Evolutionary conservation across 2,113 vertebrate species (phyloP).

Genomic region (Nesospiza acunhae): DNA sequence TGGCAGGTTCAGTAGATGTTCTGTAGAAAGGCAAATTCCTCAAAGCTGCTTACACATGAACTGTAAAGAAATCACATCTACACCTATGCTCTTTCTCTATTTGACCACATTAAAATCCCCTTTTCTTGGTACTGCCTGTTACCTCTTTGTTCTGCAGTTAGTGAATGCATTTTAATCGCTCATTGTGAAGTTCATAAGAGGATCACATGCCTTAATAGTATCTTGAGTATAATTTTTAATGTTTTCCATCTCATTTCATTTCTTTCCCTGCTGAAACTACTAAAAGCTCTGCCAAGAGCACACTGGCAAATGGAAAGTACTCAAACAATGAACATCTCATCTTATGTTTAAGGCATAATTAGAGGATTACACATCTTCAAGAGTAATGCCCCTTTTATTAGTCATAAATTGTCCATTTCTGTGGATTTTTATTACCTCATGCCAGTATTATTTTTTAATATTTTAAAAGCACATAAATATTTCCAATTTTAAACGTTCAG

Average conservation of each 20-base stretch:
- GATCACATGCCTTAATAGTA: not conserved
- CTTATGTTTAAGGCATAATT: constrained; percentile 9
- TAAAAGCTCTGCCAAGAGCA: not conserved
- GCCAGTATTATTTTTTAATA: not conserved
- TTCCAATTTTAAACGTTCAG: not conserved
- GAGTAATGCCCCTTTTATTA: not conserved
- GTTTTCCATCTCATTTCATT: not conserved
- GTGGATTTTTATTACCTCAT: not conserved
- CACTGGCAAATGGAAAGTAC: not conserved
- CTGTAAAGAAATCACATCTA: not conserved
- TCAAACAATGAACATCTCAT: not conserved
- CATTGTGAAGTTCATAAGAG: not conserved
- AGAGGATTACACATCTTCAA: not conserved
- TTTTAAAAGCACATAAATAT: not conserved
- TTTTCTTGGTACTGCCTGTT: not conserved
- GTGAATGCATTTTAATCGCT: not conserved
- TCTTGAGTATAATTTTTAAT: constrained; percentile 17
- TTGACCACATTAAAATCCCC: not conserved
- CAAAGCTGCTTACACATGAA: not conserved
- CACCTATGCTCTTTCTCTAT: not conserved
- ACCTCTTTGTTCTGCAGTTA: not conserved
- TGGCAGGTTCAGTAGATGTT: not conserved
- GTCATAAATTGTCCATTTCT: not conserved
- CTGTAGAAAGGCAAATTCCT: not conserved
- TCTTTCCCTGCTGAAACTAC: not conserved